Percentiles rank a stretch among this genome's conserved stretches.
phyloP scores from a whole-genome alignment of 1,140 invertebrate species.

The Phthorimaea operculella region DNA sequence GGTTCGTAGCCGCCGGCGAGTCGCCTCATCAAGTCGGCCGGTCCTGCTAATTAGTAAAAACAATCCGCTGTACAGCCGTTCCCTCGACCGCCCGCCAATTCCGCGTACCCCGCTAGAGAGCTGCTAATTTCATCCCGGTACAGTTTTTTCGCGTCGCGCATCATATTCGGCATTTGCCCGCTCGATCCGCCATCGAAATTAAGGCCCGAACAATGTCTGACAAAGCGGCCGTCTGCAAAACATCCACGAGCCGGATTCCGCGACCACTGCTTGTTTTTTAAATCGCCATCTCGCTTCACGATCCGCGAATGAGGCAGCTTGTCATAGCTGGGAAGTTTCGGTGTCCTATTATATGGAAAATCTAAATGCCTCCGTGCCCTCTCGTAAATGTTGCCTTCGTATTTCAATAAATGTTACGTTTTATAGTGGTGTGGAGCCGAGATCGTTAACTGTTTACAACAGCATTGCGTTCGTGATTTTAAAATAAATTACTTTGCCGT shows the following conservation, averaged over 20 bases:
- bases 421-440: background rate
- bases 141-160: constrained; percentile 62
- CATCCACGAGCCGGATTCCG: constrained; percentile 59
- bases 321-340: constrained; percentile 63
- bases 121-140: constrained; percentile 62
- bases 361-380: constrained; percentile 35
- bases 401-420: constrained; percentile 10
- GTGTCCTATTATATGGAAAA: constrained; percentile 65
- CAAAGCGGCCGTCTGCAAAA: constrained; percentile 65
- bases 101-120: constrained; percentile 62
- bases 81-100: constrained; percentile 63
- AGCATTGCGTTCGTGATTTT: background rate
- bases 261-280: constrained; percentile 55
- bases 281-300: constrained; percentile 48
- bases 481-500: background rate
- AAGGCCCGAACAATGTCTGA: constrained; percentile 65
- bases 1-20: constrained; percentile 11
- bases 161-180: constrained; percentile 66
- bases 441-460: background rate
- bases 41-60: constrained; percentile 61
- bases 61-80: constrained; percentile 60
- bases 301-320: constrained; percentile 61
- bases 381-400: constrained; percentile 27
- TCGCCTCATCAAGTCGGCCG: constrained; percentile 50
- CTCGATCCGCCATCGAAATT: constrained; percentile 62